phyloP scores from a whole-genome alignment of 2,888 invertebrate genomes.

The Aphodius granarius region DNA sequence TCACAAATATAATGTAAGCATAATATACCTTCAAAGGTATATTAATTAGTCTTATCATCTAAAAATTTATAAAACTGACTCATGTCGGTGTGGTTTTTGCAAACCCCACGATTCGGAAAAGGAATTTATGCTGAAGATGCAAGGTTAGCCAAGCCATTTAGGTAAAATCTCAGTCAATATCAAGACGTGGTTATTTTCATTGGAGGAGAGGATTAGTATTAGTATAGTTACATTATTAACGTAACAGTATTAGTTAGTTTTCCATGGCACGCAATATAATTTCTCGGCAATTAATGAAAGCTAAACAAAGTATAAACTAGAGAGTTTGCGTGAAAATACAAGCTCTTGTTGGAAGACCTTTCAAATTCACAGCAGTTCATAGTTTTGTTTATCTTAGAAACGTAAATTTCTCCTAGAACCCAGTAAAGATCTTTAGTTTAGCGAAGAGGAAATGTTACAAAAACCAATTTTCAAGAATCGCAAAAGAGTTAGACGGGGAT shows the following conservation, averaged over 20 bases:
- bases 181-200: too few relatives aligned
- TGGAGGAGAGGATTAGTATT: too few relatives aligned
- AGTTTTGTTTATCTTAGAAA: background rate
- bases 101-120: conserved; percentile 79
- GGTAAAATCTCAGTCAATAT: too few relatives aligned
- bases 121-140: conserved; percentile 70
- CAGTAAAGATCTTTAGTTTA: too few relatives aligned
- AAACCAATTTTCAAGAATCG: too few relatives aligned
- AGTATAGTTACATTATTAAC: too few relatives aligned
- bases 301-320: background rate
- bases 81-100: conserved; percentile 27
- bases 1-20: too few relatives aligned
- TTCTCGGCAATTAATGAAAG: background rate
- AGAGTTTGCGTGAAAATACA: background rate
- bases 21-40: too few relatives aligned
- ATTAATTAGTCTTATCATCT: too few relatives aligned
- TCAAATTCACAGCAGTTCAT: background rate
- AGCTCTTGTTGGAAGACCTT: background rate
- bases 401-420: too few relatives aligned
- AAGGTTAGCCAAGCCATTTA: conserved; percentile 74
- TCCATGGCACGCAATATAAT: background rate
- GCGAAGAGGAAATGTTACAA: too few relatives aligned
- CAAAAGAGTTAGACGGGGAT: too few relatives aligned
- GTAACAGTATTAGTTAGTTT: background rate
- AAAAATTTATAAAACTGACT: conserved; percentile 32